Conservation (phyloP, 2,113 vertebrate species). For the Tor tambroides region DNA sequence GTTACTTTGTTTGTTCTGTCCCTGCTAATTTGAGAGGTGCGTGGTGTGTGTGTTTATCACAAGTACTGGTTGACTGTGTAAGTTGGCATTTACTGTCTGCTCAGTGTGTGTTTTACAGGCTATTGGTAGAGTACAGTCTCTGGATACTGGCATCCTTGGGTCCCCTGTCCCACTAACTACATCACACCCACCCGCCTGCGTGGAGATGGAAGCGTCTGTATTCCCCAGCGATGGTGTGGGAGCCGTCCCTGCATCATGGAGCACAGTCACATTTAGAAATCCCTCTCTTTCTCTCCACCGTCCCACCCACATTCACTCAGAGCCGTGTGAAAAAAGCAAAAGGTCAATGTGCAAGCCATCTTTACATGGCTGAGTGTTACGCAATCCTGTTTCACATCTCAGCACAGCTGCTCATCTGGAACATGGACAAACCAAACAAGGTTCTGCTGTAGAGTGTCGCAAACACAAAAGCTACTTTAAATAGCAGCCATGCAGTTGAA, state of each 20-base stretch:
- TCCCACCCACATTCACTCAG: slow-evolving; percentile 35
- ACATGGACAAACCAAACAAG: background rate
- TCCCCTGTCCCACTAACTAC: slow-evolving; percentile 42
- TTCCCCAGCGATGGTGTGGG: slow-evolving; percentile 31
- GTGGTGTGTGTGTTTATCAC: slow-evolving; percentile 5
- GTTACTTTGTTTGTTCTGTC: background rate
- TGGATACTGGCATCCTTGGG: background rate
- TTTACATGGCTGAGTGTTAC: slow-evolving; percentile 34
- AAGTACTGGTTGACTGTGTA: background rate
- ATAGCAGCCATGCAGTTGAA: background rate
- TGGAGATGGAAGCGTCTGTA: background rate
- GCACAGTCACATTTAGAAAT: slow-evolving; percentile 24
- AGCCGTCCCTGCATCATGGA: background rate
- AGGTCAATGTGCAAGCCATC: slow-evolving; percentile 39
- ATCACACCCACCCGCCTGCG: slow-evolving; percentile 11
- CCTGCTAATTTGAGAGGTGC: slow-evolving; percentile 14
- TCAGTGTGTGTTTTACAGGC: slow-evolving; percentile 24
- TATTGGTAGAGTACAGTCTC: slow-evolving; percentile 10
- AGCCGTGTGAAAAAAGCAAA: slow-evolving; percentile 20
- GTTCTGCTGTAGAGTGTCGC: background rate
- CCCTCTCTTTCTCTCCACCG: background rate
- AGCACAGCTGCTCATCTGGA: background rate
- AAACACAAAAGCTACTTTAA: background rate
- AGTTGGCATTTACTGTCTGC: slow-evolving; percentile 14
- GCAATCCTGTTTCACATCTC: slow-evolving; percentile 1